Percentiles rank a stretch among this genome's conserved stretches.
Evolutionary conservation across 2,797 vertebrate genomes (phyloP).

Genomic region (Crocidura indochinensis): DNA sequence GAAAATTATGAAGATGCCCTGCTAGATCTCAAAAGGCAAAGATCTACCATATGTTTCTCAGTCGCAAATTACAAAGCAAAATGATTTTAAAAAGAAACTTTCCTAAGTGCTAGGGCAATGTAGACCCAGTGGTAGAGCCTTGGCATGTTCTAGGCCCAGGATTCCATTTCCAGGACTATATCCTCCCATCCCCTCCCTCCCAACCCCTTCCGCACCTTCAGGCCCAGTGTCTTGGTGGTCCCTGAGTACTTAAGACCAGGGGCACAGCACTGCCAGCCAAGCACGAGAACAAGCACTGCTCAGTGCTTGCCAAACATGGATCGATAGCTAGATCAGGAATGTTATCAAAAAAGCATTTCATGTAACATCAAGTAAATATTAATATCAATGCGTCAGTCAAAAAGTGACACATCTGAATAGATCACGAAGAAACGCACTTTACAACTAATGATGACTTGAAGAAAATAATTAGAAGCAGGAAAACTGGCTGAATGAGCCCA

Average conservation of each 20-base stretch:
- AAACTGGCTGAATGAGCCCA: constrained; percentile 25
- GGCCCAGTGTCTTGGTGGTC: no score
- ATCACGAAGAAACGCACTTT: constrained; percentile 38
- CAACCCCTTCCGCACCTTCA: no score
- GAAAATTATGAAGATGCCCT: constrained; percentile 6
- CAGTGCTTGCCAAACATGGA: no score
- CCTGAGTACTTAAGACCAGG: no score
- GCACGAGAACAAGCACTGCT: no score
- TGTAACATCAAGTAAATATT: not conserved
- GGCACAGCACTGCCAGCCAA: no score
- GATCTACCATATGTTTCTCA: not conserved
- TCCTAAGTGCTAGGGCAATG: no score
- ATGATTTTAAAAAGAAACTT: no score
- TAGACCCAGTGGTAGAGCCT: no score
- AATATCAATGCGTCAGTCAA: constrained; percentile 28
- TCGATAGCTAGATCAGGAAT: not conserved
- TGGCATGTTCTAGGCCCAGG: no score
- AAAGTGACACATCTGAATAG: constrained; percentile 19
- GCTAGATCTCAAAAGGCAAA: not conserved
- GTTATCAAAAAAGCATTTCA: not conserved
- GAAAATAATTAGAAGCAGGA: constrained; percentile 30
- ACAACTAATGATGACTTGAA: not conserved
- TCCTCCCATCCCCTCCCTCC: no score
- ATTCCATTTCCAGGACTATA: no score
- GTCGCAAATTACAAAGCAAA: not conserved